Base-by-base conservation (phyloP, 2,888 invertebrate species). In the Xanthia icteritia region DNA sequence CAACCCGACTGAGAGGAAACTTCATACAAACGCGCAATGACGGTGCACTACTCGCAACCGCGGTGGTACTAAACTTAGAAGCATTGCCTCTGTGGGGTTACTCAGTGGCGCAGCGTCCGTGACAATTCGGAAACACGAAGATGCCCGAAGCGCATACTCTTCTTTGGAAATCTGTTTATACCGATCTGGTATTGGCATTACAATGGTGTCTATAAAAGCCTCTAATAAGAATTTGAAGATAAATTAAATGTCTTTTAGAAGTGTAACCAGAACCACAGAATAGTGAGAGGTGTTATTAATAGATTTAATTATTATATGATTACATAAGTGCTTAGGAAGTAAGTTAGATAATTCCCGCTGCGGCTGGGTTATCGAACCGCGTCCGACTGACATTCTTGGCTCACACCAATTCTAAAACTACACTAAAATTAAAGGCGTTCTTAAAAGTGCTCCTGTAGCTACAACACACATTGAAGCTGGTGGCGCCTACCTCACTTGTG, bases 321-420 rank as follows among this genome's bases (percentile, higher is more conserved):
- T 69, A 27, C 13, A 5, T 65, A 76, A 66, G 64, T 63, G 4
- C 36, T 56, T 82, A 80, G 60, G 8, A 23, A 39, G 5, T 79
- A 81, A 82, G 61, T 64, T 31, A 64, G 86, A 85, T 90, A 89
- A 90, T 88, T 76, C 90, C 86, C 83, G 63, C 80, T 54, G 27
- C 58, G 79, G 63, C 72, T 85, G 90, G 88, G 87, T 89, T 90
- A 88, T 88, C 87, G 61, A 70, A 45, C 20, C 51, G 83, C 79
- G 81, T 73, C 65, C 67, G 63, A 56, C 81, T 81, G 85, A 83
- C 78, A 84, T 70, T 79, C 67, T 82, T 73, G 78, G 42, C 65
- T 42, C 72, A 67, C 36, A 0, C 45, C 5, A 27, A 15, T 11
- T n/a, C 23, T n/a, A 39, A 20, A 17, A 39, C 48, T 45, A 45